These are phyloP conservation scores for Syngnathus acus DNA, from an alignment of 2,797 vertebrate genomes.

Conservation along the genomic window DNA sequence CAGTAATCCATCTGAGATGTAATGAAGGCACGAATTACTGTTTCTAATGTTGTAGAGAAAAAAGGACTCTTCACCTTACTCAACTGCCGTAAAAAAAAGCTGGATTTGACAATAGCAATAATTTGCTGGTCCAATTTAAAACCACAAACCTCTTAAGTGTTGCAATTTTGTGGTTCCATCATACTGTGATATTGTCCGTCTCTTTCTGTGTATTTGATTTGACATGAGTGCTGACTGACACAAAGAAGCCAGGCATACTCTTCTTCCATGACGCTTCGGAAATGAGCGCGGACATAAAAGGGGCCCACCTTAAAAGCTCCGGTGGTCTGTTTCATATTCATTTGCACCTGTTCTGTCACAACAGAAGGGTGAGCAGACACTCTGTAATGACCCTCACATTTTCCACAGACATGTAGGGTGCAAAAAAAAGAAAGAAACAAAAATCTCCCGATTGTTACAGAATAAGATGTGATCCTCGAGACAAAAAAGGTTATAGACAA, in stretches of 20 bases:
- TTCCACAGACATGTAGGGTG: constrained; percentile 14
- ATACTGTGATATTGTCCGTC: not conserved
- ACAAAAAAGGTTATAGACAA: not conserved
- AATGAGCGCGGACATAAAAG: constrained; percentile 31
- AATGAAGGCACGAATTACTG: no score
- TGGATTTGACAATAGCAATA: no score
- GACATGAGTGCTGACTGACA: constrained; percentile 4
- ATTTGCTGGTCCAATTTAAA: no score
- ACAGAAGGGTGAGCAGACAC: constrained; percentile 34
- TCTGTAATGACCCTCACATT: constrained; percentile 31
- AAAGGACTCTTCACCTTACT: no score
- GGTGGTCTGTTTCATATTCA: constrained; percentile 58
- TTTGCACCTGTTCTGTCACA: constrained; percentile 53
- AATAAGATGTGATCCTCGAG: not conserved
- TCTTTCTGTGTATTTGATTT: not conserved
- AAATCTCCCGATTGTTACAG: not conserved
- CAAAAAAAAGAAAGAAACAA: constrained; percentile 2
- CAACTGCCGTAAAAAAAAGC: no score
- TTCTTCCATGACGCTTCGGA: constrained; percentile 17
- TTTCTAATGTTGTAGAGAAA: no score
- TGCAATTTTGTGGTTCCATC: not conserved
- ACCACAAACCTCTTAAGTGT: not conserved
- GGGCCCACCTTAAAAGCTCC: constrained; percentile 28
- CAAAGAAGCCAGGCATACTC: constrained; percentile 13
- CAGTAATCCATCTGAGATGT: no score